Conservation (phyloP, 2,113 vertebrate species). For the Cromileptes altivelis region DNA sequence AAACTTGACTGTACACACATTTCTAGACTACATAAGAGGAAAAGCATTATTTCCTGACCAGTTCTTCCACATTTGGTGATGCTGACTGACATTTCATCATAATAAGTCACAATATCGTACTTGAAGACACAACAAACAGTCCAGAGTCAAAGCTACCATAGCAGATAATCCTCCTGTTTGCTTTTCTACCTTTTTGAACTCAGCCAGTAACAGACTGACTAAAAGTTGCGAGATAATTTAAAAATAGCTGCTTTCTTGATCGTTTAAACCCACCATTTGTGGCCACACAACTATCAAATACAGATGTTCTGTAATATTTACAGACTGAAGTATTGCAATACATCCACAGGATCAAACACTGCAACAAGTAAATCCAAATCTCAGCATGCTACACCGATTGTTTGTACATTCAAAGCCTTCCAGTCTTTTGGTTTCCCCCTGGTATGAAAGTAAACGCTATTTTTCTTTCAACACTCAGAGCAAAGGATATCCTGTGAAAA, state of each 20-base stretch:
- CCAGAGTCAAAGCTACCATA: not conserved
- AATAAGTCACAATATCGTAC: not conserved
- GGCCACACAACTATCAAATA: slow-evolving; percentile 11
- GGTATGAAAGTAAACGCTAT: slow-evolving; percentile 40
- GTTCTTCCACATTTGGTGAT: not conserved
- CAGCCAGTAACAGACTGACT: slow-evolving; percentile 10
- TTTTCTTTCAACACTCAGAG: slow-evolving; percentile 44
- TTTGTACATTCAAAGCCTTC: slow-evolving; percentile 61
- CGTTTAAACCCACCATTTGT: slow-evolving; percentile 12
- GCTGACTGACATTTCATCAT: not conserved
- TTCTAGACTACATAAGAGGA: not conserved
- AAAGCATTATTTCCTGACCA: not conserved
- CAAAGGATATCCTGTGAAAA: slow-evolving; percentile 74
- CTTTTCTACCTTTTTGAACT: slow-evolving; percentile 9
- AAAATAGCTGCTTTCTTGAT: slow-evolving; percentile 52
- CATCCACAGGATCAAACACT: slow-evolving; percentile 1
- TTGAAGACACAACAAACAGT: not conserved
- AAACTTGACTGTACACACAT: not conserved
- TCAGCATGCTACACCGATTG: slow-evolving; percentile 10
- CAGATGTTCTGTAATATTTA: not conserved
- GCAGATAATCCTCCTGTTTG: not conserved
- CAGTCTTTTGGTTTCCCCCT: slow-evolving; percentile 41
- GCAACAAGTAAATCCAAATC: not conserved
- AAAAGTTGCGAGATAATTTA: slow-evolving; percentile 15
- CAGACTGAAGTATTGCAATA: not conserved